phyloP scores from a whole-genome alignment of 2,888 invertebrate genomes.

The Caenorhabditis becei region DNA sequence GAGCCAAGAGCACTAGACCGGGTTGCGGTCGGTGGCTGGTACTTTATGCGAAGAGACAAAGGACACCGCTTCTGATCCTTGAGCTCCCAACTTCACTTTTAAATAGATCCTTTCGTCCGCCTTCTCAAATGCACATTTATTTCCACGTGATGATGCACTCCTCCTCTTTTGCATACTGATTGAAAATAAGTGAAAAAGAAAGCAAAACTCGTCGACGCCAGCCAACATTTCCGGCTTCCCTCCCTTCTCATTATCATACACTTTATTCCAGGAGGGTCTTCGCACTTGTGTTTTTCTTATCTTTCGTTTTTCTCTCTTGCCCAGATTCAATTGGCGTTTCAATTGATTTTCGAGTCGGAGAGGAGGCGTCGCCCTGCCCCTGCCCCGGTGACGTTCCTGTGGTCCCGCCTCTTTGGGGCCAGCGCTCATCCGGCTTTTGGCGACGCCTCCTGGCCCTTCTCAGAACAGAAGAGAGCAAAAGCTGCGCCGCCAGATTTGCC shows the following conservation, averaged over 20 bases:
- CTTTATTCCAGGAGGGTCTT: slow-evolving; percentile 9
- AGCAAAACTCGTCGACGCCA: slow-evolving; percentile 10
- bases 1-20: neutral
- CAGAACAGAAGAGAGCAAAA: neutral
- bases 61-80: slow-evolving; percentile 21
- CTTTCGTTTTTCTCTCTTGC: slow-evolving; percentile 2
- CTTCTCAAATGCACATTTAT: slow-evolving; percentile 10
- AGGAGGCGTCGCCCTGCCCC: slow-evolving; percentile 23
- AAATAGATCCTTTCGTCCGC: slow-evolving; percentile 12
- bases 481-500: neutral
- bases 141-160: slow-evolving; percentile 35
- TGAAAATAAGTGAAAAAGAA: slow-evolving; percentile 10
- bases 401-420: slow-evolving; percentile 48
- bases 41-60: slow-evolving; percentile 14
- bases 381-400: slow-evolving; percentile 53
- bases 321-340: slow-evolving; percentile 23
- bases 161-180: slow-evolving; percentile 52
- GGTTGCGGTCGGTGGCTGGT: neutral
- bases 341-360: slow-evolving; percentile 37
- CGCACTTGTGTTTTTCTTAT: slow-evolving; percentile 11
- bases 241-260: slow-evolving; percentile 41
- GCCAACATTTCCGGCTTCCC: slow-evolving; percentile 37
- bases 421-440: slow-evolving; percentile 50
- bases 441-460: slow-evolving; percentile 30
- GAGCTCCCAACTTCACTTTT: slow-evolving; percentile 15